These are phyloP conservation scores for Argopecten irradians DNA, from an alignment of 1,140 invertebrate species.

Conservation along the genomic window DNA sequence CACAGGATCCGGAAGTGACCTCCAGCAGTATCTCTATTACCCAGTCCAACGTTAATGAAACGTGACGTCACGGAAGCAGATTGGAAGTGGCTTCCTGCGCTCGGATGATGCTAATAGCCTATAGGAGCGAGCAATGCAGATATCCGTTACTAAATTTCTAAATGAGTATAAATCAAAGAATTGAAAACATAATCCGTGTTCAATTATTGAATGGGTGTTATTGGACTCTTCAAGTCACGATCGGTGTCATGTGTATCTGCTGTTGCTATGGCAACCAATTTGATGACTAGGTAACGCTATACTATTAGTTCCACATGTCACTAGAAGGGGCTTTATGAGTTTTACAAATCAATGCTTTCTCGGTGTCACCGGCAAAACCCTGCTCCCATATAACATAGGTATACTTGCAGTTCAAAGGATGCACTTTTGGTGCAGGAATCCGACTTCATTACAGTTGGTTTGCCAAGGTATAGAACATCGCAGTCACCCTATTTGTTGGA, in stretches of 20 bases:
- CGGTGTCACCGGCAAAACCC: not conserved
- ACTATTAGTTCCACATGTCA: not conserved
- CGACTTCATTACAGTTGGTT: not conserved
- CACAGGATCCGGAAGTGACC: not conserved
- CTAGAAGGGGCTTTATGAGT: not conserved
- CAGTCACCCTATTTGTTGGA: too few species aligned
- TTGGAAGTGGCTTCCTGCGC: not conserved
- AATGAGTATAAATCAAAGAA: not conserved
- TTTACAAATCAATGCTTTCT: slow-evolving; percentile 6
- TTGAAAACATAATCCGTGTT: not conserved
- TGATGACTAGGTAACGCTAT: slow-evolving; percentile 9
- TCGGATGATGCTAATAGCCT: not conserved
- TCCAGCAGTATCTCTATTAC: not conserved
- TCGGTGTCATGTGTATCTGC: not conserved
- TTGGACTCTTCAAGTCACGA: slow-evolving; percentile 13
- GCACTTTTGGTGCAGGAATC: not conserved
- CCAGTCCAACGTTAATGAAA: not conserved
- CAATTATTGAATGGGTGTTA: slow-evolving; percentile 10
- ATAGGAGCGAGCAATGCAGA: not conserved
- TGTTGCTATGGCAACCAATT: not conserved
- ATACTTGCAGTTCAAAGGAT: not conserved
- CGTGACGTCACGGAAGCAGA: not conserved
- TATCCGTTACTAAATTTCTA: not conserved
- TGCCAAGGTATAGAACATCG: too few species aligned
- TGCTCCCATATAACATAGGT: not conserved